Evolutionary conservation across 1,140 invertebrate species (phyloP).

Genomic region (Temnothorax nylanderi): DNA sequence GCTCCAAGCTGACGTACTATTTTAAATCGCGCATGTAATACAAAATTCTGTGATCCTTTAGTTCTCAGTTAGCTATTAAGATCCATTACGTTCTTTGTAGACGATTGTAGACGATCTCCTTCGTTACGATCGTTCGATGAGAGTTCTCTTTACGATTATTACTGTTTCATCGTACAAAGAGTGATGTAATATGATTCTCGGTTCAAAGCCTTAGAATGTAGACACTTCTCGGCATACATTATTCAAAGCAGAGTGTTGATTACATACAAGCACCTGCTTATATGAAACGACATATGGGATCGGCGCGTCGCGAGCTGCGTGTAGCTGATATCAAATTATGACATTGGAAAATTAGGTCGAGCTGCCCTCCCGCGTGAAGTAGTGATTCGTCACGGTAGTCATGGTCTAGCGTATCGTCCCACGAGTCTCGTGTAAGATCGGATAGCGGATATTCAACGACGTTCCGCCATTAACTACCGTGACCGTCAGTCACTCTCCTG

Average conservation of each 20-base stretch:
- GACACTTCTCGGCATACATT: background rate
- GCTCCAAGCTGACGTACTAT: background rate
- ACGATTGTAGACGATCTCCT: background rate
- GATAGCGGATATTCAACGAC: conserved; percentile 71
- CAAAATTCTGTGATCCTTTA: background rate
- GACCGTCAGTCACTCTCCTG: conserved; percentile 64
- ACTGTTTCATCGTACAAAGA: background rate
- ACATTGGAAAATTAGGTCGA: conserved; percentile 75
- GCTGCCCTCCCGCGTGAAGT: conserved; percentile 30
- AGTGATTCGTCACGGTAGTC: conserved; percentile 65
- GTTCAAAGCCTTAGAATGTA: background rate
- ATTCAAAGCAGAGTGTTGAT: conserved; percentile 31
- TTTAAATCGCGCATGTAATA: background rate
- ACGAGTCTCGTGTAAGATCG: conserved; percentile 73
- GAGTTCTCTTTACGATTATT: conserved; percentile 35
- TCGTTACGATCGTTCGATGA: background rate
- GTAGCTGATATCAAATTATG: conserved; percentile 68
- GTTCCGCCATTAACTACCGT: conserved; percentile 69
- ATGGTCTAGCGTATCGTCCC: conserved; percentile 62
- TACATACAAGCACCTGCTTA: background rate
- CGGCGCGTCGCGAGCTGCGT: conserved; percentile 1
- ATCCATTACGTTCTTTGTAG: conserved; percentile 18
- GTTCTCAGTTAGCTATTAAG: background rate
- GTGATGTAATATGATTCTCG: background rate
- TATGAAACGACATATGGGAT: conserved; percentile 15